Evolutionary conservation across 2,113 vertebrate genomes (phyloP).

Genomic region (Psilopogon haemacephalus): DNA sequence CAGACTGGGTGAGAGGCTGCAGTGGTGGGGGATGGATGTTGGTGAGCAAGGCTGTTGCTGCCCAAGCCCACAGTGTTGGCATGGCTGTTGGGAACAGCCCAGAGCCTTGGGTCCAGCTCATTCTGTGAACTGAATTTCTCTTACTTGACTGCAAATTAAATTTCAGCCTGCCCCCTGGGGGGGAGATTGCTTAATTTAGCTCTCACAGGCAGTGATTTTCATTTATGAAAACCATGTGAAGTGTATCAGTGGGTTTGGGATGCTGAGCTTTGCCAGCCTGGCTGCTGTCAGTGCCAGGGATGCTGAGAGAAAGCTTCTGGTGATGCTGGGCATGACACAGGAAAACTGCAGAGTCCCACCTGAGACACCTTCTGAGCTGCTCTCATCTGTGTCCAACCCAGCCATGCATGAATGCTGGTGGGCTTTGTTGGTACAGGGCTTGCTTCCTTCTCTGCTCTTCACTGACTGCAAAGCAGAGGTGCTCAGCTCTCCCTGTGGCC

Average conservation of each 20-base stretch:
- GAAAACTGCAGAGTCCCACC: no score
- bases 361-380: background rate
- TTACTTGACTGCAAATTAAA: background rate
- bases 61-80: background rate
- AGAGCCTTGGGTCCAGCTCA: background rate
- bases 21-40: background rate
- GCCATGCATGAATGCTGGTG: accelerated
- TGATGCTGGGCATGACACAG: background rate
- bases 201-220: background rate
- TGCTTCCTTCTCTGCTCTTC: background rate
- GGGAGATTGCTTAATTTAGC: background rate
- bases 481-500: accelerated
- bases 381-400: background rate
- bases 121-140: background rate
- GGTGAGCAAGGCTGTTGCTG: background rate
- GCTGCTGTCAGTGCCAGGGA: background rate
- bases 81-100: background rate
- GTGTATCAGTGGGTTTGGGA: background rate
- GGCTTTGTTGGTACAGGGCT: background rate
- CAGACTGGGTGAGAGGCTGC: background rate
- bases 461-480: background rate
- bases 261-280: no score
- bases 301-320: background rate
- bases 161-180: background rate
- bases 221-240: background rate